phyloP scores from a whole-genome alignment of 2,888 invertebrate species.

The Drosophila tanythrix region DNA sequence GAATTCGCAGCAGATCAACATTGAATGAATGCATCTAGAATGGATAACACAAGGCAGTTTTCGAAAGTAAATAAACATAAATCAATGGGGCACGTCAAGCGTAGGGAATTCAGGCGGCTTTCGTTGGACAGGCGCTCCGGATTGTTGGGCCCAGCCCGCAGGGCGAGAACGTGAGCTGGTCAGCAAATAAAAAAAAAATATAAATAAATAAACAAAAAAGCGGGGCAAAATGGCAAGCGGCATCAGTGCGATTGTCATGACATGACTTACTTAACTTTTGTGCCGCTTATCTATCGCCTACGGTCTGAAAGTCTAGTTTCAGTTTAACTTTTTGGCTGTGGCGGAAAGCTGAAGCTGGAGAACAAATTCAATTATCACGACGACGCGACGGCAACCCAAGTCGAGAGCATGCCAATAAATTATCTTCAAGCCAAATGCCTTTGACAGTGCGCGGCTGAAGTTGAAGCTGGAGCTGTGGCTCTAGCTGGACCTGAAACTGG shows the following conservation, averaged over 20 bases:
- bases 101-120: conserved; percentile 43
- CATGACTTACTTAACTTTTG: conserved; percentile 76
- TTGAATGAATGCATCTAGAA: conserved; percentile 32
- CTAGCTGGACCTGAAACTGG: conserved; percentile 56
- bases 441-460: conserved; percentile 68
- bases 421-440: conserved; percentile 76
- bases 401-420: conserved; percentile 73
- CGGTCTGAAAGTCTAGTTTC: conserved; percentile 46
- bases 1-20: neutral
- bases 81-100: conserved; percentile 53
- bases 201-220: neutral
- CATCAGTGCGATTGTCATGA: conserved; percentile 74
- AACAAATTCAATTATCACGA: conserved; percentile 82
- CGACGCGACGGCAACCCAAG: conserved; percentile 62
- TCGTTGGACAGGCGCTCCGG: conserved; percentile 38
- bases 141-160: conserved; percentile 45
- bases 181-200: conserved; percentile 32
- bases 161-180: conserved; percentile 67
- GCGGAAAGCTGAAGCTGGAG: conserved; percentile 32
- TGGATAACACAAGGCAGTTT: conserved; percentile 30
- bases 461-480: conserved; percentile 29
- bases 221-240: conserved; percentile 31
- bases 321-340: conserved; percentile 19
- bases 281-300: conserved; percentile 71
- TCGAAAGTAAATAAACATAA: conserved; percentile 70